A percentile compares a stretch with the other conserved stretches of the same genome.
Evolutionary conservation across 2,888 invertebrate genomes (phyloP).

Genomic region (Archaeoteleia sp.): DNA sequence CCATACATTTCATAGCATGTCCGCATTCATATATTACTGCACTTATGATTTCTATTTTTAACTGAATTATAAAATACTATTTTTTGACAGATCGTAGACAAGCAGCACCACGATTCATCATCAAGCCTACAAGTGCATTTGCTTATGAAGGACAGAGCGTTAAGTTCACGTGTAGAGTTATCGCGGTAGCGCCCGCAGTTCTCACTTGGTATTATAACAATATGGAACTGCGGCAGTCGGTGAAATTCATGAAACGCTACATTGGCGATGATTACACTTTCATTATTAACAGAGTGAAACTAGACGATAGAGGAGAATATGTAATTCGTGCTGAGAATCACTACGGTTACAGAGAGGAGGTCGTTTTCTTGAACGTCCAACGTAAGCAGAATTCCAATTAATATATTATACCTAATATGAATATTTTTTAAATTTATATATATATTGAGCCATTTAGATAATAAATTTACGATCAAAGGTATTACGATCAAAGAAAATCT

Average conservation of each 20-base stretch:
- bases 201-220: conserved; percentile 97
- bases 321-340: conserved; percentile 97
- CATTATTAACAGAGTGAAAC: conserved; percentile 95
- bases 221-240: conserved; percentile 94
- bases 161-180: conserved; percentile 97
- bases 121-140: conserved; percentile 95
- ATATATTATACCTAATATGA: background rate
- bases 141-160: conserved; percentile 98
- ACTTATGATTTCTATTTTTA: no score
- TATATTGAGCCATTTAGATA: no score
- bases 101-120: conserved; percentile 98
- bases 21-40: no score
- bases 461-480: no score
- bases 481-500: no score
- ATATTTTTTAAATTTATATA: no score
- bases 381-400: conserved; percentile 78
- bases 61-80: background rate
- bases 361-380: conserved; percentile 97
- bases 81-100: conserved; percentile 88
- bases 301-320: conserved; percentile 98
- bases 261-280: conserved; percentile 97
- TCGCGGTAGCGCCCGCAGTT: conserved; percentile 94
- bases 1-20: no score
- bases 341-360: conserved; percentile 96
- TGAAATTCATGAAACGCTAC: conserved; percentile 99